These are phyloP conservation scores for Sminthopsis crassicaudata DNA, from an alignment of 2,113 vertebrate species.

Conservation along the genomic window DNA sequence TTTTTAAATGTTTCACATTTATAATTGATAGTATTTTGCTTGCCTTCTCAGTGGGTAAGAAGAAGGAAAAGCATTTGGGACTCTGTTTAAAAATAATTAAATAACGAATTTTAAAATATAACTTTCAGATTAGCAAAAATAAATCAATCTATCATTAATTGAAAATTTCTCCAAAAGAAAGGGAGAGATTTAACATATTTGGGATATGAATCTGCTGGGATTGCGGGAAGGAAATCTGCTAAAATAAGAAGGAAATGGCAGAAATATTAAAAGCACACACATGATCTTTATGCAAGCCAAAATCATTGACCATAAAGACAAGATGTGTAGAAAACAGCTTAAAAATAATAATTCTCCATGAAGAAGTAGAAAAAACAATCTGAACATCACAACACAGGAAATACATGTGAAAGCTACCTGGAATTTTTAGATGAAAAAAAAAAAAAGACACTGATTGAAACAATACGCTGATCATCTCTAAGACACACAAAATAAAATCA, in stretches of 20 bases:
- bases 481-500: background rate
- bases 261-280: background rate
- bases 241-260: background rate
- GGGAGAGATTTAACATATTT: background rate
- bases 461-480: background rate
- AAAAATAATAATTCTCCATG: background rate
- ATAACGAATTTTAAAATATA: background rate
- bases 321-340: background rate
- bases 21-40: background rate
- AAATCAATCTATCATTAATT: too few species aligned
- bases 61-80: background rate
- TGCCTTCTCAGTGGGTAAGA: background rate
- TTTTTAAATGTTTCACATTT: background rate
- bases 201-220: background rate
- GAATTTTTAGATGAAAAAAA: background rate
- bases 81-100: background rate
- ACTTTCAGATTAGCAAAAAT: too few species aligned
- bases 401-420: background rate
- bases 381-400: background rate
- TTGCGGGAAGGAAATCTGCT: background rate
- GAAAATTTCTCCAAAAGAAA: background rate
- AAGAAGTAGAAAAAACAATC: background rate
- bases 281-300: background rate
- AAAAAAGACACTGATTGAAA: background rate
- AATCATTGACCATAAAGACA: background rate